Evolutionary conservation across 2,797 vertebrate genomes (phyloP).

Genomic region (Forpus xanthops): DNA sequence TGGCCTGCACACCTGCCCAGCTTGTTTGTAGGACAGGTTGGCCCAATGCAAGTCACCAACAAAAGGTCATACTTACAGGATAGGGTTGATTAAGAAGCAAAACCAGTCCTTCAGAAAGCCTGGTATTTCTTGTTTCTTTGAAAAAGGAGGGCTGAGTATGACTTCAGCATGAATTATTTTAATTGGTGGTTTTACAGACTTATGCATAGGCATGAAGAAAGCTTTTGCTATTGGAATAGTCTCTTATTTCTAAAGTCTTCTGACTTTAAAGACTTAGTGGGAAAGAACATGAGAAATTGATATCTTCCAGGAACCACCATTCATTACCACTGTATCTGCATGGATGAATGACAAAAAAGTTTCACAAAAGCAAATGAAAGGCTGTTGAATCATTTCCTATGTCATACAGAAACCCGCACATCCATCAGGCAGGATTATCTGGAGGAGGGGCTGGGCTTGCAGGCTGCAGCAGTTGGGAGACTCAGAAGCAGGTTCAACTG

Average conservation of each 20-base stretch:
- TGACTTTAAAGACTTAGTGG: constrained; percentile 25
- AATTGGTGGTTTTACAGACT: constrained; percentile 51
- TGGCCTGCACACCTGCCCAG: background rate
- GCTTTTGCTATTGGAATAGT: background rate
- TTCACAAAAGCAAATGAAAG: constrained; percentile 35
- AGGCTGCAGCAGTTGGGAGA: background rate
- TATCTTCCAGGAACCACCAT: constrained; percentile 38
- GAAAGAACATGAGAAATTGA: constrained; percentile 22
- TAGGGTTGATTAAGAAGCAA: background rate
- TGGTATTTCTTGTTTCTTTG: constrained; percentile 12
- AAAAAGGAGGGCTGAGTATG: background rate
- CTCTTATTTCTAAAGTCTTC: constrained; percentile 41
- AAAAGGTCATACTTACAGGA: background rate
- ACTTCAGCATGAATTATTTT: constrained; percentile 48
- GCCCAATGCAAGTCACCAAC: background rate
- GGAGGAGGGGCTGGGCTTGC: background rate
- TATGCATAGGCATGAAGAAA: constrained; percentile 40
- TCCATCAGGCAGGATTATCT: background rate
- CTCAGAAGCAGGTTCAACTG: background rate
- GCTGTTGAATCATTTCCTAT: background rate
- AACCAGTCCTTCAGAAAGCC: background rate
- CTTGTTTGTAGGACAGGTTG: background rate
- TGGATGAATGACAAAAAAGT: constrained; percentile 50
- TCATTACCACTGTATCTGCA: constrained; percentile 57
- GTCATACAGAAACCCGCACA: background rate